Evolutionary conservation across 2,797 vertebrate genomes (phyloP).

Genomic region (Hypotaenidia philippensis): DNA sequence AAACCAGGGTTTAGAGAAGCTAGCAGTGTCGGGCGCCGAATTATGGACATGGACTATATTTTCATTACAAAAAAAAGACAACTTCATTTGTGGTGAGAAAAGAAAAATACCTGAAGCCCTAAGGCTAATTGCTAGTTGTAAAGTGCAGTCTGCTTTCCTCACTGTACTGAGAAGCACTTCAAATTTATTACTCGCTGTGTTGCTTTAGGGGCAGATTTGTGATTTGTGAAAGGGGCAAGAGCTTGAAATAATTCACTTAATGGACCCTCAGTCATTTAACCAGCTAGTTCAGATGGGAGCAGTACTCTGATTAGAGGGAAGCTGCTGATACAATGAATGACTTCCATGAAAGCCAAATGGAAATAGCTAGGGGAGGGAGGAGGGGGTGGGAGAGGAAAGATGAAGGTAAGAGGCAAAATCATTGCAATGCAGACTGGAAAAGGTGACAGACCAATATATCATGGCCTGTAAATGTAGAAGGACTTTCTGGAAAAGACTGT

Average conservation of each 20-base stretch:
- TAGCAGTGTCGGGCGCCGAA: background rate
- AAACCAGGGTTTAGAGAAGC: background rate
- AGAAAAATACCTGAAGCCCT: conserved; percentile 39
- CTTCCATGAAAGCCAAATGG: conserved; percentile 17
- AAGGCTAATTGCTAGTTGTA: conserved; percentile 42
- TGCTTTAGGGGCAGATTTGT: conserved; percentile 15
- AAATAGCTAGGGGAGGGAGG: background rate
- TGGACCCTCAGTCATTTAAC: conserved; percentile 28
- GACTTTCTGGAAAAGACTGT: conserved; percentile 31
- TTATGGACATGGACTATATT: background rate
- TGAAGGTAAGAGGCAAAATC: background rate
- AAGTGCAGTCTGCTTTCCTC: conserved; percentile 35
- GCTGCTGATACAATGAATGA: conserved; percentile 11
- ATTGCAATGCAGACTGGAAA: background rate
- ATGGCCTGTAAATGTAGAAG: background rate
- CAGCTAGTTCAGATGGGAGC: conserved; percentile 17
- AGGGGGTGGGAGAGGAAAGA: background rate
- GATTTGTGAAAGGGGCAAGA: background rate
- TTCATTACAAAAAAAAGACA: background rate
- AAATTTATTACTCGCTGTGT: background rate
- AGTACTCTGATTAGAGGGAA: conserved; percentile 38
- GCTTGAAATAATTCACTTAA: conserved; percentile 44
- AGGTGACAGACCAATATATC: background rate
- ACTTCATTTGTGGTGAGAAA: background rate
- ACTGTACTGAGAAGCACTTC: background rate